Evolutionary conservation across 2,113 vertebrate genomes (phyloP).

Genomic region (Nothobranchius kuhntae): DNA sequence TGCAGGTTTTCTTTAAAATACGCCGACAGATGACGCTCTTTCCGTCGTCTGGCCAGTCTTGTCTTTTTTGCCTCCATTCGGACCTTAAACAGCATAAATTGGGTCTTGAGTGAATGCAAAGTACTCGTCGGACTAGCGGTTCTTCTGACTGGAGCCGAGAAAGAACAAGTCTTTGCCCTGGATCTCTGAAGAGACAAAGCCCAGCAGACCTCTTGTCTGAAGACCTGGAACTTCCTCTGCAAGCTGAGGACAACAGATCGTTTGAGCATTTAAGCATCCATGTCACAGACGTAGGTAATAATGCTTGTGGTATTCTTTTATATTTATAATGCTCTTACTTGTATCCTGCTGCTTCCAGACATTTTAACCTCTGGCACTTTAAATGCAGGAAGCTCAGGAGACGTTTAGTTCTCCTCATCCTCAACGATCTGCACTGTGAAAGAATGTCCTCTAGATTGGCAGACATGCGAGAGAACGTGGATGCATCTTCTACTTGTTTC

Average conservation of each 20-base stretch:
- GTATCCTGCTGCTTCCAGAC: slow-evolving; percentile 65
- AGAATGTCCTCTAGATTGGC: slow-evolving; percentile 60
- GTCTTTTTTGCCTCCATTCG: slow-evolving; percentile 2
- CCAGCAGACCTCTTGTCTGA: slow-evolving; percentile 49
- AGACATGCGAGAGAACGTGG: slow-evolving; percentile 58
- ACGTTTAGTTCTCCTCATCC: slow-evolving; percentile 44
- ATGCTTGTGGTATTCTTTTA: background rate
- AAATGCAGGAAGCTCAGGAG: slow-evolving; percentile 63
- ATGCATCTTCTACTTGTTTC: slow-evolving; percentile 33
- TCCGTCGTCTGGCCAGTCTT: background rate
- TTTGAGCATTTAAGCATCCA: background rate
- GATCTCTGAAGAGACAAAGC: slow-evolving; percentile 34
- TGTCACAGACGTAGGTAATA: background rate
- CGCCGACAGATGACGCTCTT: background rate
- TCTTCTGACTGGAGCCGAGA: background rate
- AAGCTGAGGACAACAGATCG: slow-evolving; percentile 49
- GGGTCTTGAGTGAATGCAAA: slow-evolving; percentile 17
- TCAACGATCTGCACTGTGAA: slow-evolving; percentile 63
- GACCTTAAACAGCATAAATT: background rate
- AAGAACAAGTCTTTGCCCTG: background rate
- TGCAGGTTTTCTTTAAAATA: background rate
- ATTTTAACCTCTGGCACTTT: slow-evolving; percentile 65
- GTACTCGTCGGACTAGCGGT: background rate
- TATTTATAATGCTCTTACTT: slow-evolving; percentile 58
- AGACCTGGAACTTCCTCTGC: slow-evolving; percentile 57